Evolutionary conservation across 2,888 invertebrate genomes (phyloP), one percentile per base, ranked within the genome.

Genomic region (Aspidiotus rigidus): DNA sequence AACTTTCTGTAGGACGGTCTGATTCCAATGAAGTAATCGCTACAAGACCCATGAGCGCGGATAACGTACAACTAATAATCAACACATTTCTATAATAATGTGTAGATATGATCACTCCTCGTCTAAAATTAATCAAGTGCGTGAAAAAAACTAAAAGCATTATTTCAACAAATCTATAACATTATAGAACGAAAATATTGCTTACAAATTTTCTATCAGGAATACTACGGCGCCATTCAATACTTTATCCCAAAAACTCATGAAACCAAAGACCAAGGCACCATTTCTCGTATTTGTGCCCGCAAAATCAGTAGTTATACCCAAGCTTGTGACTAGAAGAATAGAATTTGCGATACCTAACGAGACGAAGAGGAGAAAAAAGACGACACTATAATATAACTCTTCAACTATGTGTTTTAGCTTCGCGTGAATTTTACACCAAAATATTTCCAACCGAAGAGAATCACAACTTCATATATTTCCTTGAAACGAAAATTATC

Each of bases 241-340:
- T 3, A 96, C 80, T 80, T 96, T 96, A 78, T 96, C 95, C 39
- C 89, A 85, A 77, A 96, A 94, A 71, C 94, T 94, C 78, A 96
- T 94, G 53, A 90, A 86, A 41, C 95, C 94, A 78, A 93, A 96
- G 57, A 96, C 90, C 73, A 92, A 88, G 5, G 93, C 95, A 64
- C 93, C 90, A 75, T 88, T 90, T 75, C 90, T 88, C 0, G 89
- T 87, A 78, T 93, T 89, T 5, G 85, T 83, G 55, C 91, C 93
- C 73, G 95, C 94, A 74, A 94, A 82, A 78, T 94, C 90, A 0
- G 94, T 90, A 0, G 93, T 93, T 72, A 94, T 83, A 72, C 92
- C 89, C 60, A 96, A 81, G 75, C 93, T 91, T 56, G 92, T 90
- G 5, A 96, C 89, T 76, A 94, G 84, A 64, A 94, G 88, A 49